Evolutionary conservation across 2,113 vertebrate species (phyloP), one percentile per base, ranked within the genome.

Genomic region (Melanotaenia duboulayi): DNA sequence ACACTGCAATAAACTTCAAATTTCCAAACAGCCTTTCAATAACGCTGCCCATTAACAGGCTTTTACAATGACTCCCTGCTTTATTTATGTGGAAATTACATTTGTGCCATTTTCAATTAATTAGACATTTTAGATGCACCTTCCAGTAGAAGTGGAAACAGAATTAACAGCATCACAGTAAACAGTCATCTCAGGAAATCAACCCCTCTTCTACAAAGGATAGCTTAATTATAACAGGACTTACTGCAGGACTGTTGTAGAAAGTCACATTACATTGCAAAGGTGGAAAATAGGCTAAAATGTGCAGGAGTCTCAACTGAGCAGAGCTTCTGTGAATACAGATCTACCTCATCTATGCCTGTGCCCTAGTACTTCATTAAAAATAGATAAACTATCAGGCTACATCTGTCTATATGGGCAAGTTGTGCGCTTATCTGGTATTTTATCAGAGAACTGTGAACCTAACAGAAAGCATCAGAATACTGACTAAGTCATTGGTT

Each of bases 381-480:
- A 68, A 71, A 73, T 62, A 59, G 19, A 70, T 60, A 11, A 65
- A 44, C 32, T 50, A 56, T 25, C 48, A 37, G 24, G 48, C 39
- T 57, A 54, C 42, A 32, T 74, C 24, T 19, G 40, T 56, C 35
- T 66, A 55, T 55, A 19, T 48, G 16, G 52, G 50, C 17, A 39
- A 10, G 49, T 37, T 44, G 19, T 63, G 46, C 65, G 42, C 44
- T 66, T 16, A 54, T 60, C n/a, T n/a, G 62, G 17, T 2, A 40
- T 69, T 49, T 65, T 25, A 68, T 13, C 52, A 50, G 35, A 56
- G 51, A 70, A 37, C 48, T 51, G 44, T 48, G 58, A 74, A 80
- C 56, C 52, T 71, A 64, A 48, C 1, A 9, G 28, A 69, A 24
- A 63, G 32, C 59, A 70, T 50, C 61, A 1, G 50, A 75, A 22